Evolutionary conservation across 2,113 vertebrate species (phyloP).

Genomic region (Aldabrachelys gigantea): DNA sequence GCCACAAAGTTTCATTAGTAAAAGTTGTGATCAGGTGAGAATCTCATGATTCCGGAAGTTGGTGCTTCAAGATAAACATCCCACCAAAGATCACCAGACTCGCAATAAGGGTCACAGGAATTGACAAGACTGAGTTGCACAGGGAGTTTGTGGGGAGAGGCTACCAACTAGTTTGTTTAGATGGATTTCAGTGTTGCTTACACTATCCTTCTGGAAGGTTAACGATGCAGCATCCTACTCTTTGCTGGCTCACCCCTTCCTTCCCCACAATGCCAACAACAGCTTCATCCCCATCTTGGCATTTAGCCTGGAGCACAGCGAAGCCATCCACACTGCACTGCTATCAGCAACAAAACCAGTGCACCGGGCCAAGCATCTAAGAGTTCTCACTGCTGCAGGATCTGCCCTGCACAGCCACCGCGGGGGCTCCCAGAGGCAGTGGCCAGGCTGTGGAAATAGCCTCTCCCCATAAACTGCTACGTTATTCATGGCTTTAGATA

Average conservation of each 20-base stretch:
- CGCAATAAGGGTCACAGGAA: not conserved
- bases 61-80: not conserved
- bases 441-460: not conserved
- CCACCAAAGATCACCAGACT: not conserved
- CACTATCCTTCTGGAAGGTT: not conserved
- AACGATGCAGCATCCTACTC: not conserved
- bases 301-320: not conserved
- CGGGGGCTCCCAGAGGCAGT: not conserved
- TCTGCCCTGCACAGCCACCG: not conserved
- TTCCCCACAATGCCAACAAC: not conserved
- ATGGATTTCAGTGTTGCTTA: not conserved
- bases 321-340: not conserved
- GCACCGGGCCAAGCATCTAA: not conserved
- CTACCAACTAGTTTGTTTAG: not conserved
- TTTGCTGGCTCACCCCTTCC: not conserved
- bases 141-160: not conserved
- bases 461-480: not conserved
- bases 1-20: not conserved
- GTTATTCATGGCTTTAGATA: not conserved
- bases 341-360: not conserved
- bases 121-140: fast-evolving
- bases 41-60: not conserved
- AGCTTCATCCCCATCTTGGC: not conserved
- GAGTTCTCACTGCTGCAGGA: not conserved
- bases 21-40: not conserved